phyloP scores from a whole-genome alignment of 30 jellyfish, hydroid and myxozoan genomes.

The Sanderia malayensis region DNA sequence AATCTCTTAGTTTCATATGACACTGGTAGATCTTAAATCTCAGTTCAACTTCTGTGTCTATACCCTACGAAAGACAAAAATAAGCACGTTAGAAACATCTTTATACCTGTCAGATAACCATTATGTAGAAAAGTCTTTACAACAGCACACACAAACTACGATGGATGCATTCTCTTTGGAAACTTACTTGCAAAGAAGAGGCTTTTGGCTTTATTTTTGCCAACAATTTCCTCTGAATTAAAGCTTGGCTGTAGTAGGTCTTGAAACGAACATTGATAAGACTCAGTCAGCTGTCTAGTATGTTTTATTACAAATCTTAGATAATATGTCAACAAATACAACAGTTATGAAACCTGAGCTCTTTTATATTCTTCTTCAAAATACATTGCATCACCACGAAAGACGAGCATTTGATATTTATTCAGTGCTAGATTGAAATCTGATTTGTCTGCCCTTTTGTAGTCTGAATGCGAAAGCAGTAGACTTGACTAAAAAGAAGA shows the following conservation, averaged over 20 bases:
- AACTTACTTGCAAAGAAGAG: slow-evolving; percentile 52
- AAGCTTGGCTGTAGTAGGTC: slow-evolving; percentile 75
- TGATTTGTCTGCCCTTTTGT: slow-evolving; percentile 37
- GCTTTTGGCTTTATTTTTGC: slow-evolving; percentile 66
- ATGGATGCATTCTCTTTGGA: too few relatives aligned
- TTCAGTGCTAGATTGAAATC: slow-evolving; percentile 41
- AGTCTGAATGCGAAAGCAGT: slow-evolving; percentile 71
- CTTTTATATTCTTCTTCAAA: slow-evolving; percentile 75
- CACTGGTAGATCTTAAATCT: slow-evolving; percentile 82
- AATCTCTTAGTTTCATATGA: slow-evolving; percentile 77
- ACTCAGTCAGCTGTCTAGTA: too few relatives aligned
- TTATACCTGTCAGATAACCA: too few relatives aligned
- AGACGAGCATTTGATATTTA: slow-evolving; percentile 75
- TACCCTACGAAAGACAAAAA: slow-evolving; percentile 38
- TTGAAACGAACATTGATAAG: too few relatives aligned
- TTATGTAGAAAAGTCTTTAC: too few relatives aligned
- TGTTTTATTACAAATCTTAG: neutral
- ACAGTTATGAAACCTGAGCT: slow-evolving; percentile 97
- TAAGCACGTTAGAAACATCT: too few relatives aligned
- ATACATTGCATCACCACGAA: slow-evolving; percentile 82
- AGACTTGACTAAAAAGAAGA: slow-evolving; percentile 61
- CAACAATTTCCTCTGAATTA: slow-evolving; percentile 51
- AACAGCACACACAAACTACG: too few relatives aligned
- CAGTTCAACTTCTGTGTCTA: slow-evolving; percentile 77
- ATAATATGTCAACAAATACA: too few relatives aligned